Evolutionary conservation across 2,797 vertebrate species (phyloP).

Genomic region (Pangasius mekongensis): DNA sequence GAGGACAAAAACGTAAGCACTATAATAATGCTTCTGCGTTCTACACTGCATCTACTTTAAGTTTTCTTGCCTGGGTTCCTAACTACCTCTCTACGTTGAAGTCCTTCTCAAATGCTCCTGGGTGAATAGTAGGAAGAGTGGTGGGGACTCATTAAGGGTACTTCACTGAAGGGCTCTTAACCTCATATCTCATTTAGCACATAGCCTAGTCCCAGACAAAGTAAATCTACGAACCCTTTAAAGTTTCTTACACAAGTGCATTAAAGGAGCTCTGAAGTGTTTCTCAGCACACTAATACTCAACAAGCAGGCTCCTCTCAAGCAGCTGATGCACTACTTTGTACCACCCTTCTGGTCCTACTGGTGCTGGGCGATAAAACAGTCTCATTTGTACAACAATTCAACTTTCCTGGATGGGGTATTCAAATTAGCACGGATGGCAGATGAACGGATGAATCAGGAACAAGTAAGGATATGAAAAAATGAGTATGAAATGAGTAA

Average conservation of each 20-base stretch:
- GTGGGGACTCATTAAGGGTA: constrained; percentile 1
- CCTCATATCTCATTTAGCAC: background rate
- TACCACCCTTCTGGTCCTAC: background rate
- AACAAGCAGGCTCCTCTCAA: background rate
- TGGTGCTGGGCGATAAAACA: background rate
- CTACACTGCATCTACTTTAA: no score
- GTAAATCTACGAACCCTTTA: background rate
- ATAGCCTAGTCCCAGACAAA: background rate
- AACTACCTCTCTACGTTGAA: background rate
- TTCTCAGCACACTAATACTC: background rate
- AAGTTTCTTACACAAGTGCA: background rate
- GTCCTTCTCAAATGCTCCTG: background rate
- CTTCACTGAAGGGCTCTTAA: constrained; percentile 4
- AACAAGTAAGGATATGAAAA: background rate
- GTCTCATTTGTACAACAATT: no score
- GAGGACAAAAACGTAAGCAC: background rate
- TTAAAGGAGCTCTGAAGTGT: background rate
- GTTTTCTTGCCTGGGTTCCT: background rate
- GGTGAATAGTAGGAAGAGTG: background rate
- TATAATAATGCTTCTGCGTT: background rate
- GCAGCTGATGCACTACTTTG: background rate
- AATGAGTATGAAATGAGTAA: background rate
- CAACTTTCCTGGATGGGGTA: background rate
- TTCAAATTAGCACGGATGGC: background rate
- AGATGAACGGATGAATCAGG: background rate